phyloP scores from a whole-genome alignment of 2,888 invertebrate species.

The Lottia scabra region DNA sequence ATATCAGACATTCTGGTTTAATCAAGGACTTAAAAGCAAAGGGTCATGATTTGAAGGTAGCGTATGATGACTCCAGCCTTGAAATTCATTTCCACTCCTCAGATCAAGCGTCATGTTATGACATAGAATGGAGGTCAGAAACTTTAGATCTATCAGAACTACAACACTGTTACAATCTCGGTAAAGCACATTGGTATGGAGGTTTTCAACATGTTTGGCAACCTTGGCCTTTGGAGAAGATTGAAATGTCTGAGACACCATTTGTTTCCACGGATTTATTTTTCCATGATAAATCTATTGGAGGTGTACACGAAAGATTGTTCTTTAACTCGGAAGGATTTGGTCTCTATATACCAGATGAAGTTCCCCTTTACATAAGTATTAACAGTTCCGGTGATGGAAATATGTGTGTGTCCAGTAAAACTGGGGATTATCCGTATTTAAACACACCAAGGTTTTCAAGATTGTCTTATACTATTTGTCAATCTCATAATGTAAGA shows the following conservation, averaged over 20 bases:
- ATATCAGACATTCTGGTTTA: too few species aligned
- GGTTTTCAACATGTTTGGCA: slow-evolving; percentile 84
- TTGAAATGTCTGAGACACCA: slow-evolving; percentile 38
- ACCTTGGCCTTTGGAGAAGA: slow-evolving; percentile 83
- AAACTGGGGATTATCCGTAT: slow-evolving; percentile 46
- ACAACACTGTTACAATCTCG: slow-evolving; percentile 37
- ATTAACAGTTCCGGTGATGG: slow-evolving; percentile 75
- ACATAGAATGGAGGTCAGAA: slow-evolving; percentile 33
- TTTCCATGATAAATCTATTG: slow-evolving; percentile 40
- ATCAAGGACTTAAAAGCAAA: too few species aligned
- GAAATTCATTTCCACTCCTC: too few species aligned
- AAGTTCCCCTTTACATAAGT: slow-evolving; percentile 81
- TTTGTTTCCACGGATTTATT: slow-evolving; percentile 51
- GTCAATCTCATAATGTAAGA: slow-evolving; percentile 40
- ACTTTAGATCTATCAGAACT: slow-evolving; percentile 28
- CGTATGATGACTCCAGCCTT: too few species aligned
- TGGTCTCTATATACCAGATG: slow-evolving; percentile 76
- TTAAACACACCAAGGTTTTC: slow-evolving; percentile 34
- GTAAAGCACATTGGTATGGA: slow-evolving; percentile 78
- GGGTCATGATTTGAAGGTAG: too few species aligned
- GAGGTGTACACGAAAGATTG: slow-evolving; percentile 69
- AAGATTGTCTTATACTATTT: slow-evolving; percentile 46
- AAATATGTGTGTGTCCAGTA: slow-evolving; percentile 37
- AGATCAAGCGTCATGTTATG: slow-evolving; percentile 33
- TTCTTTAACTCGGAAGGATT: slow-evolving; percentile 80